Conservation (phyloP, 2,113 vertebrate genomes). For the Orientallactaga bullata region DNA sequence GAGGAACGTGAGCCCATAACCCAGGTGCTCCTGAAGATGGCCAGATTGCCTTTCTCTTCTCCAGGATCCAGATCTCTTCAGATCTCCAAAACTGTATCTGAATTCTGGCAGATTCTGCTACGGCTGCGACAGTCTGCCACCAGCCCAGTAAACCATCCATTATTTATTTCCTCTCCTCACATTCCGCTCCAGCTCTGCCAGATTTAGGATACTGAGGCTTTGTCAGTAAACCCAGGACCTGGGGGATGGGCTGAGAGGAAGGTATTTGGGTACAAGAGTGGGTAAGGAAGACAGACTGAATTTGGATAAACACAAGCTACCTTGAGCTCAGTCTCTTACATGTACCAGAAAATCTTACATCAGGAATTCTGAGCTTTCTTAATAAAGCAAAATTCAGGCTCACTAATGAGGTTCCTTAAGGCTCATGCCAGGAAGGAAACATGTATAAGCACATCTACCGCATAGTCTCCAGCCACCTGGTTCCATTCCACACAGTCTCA, state of each 20-base stretch:
- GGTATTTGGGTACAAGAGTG: neutral
- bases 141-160: conserved; percentile 77
- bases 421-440: neutral
- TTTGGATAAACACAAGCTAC: conserved; percentile 1
- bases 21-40: neutral
- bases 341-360: neutral
- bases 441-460: neutral
- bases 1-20: neutral
- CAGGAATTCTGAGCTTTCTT: neutral
- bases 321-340: conserved; percentile 23
- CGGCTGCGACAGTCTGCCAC: conserved; percentile 72
- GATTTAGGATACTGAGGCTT: neutral
- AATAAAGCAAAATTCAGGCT: conserved; percentile 29
- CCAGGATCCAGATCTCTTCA: neutral
- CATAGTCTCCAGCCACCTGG: neutral
- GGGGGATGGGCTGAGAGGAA: neutral
- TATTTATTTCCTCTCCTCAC: conserved; percentile 78
- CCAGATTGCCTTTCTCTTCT: conserved; percentile 12
- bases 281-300: conserved; percentile 5
- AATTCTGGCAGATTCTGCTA: conserved; percentile 65
- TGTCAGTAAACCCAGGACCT: conserved; percentile 11
- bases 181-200: conserved; percentile 17
- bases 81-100: conserved; percentile 22
- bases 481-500: neutral
- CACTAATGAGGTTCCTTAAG: neutral